Evolutionary conservation across 2,888 invertebrate genomes (phyloP), one percentile per base, ranked within the genome.

Genomic region (Papilio demoleus): DNA sequence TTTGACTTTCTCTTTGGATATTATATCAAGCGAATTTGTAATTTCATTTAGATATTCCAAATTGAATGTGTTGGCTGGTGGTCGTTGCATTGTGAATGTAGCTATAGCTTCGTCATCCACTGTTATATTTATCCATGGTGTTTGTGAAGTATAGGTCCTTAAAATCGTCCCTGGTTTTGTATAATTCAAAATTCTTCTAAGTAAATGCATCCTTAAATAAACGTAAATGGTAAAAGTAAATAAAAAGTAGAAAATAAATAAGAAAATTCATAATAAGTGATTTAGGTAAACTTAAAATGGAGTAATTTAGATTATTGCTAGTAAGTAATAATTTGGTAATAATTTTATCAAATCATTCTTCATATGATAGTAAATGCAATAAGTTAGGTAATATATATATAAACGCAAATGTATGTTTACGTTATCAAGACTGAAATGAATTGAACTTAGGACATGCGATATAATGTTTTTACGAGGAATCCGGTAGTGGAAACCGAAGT

Each of bases 21-120:
- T 85, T 71, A 94, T 89, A 58, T 93, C 90, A 2, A 97, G 81
- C 0, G 94, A 87, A 53, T 88, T 84, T 4, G 85, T 88, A 1
- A 97, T 78, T 61, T 94, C 94, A 34, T 88, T 88, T 14, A 96
- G 76, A n/a, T 96, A 79, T 62, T 96, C 95, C 56, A 94, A 83
- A 79, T 95, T 96, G 3, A 97, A 86, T 61, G 95, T 93, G 83
- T 97, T 97, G 0, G 96, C 96, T 3, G 97, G 96, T n/a, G 94
- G 87, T 62, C 94, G 92, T 75, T 95, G 94, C 93, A 97, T 88
- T 0, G 94, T 94, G 58, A 97, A 84, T 0, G 93, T 93, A 9
- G 95, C 95, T 60, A 96, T 89, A 5, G 96, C 96, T 75, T 94
- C 93, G 58, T 93, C 90, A 73, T 94, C 89, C 9, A 67, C 58